Base-by-base conservation (phyloP, 2,797 vertebrate species). In the Periophthalmus magnuspinnatus region DNA sequence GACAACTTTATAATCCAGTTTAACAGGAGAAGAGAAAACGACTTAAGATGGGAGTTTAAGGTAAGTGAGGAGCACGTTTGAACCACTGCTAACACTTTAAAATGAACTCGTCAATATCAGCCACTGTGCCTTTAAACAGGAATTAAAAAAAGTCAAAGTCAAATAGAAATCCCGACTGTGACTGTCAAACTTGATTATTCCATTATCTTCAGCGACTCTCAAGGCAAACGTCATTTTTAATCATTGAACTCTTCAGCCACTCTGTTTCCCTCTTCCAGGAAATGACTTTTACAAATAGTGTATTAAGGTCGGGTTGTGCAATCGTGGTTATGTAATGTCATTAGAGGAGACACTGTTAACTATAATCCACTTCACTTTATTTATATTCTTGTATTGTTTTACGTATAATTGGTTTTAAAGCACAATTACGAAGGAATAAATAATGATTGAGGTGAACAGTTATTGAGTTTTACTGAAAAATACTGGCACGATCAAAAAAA, bases 271-370 rank as follows among this genome's bases (percentile, higher is more conserved):
- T 47, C n/a, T 28, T 62, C 45, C 66, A 24, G 45, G 38, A 70
- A 77, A 69, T 72, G 65, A 56, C 48, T 77, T 70, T 69, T 63
- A 45, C 5, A 45, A 38, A 21, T 5, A 41, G 1, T 13, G 9
- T 63, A 6, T 38, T 67, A 57, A 63, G 67, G 65, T 61, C 50
- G 61, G 22, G 57, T 91, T 89, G 84, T 77, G 75, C 83, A 91
- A 90, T 54, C 63, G 13, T 61, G 52, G 65, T 90, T 91, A 84
- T 59, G 72, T 83, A 89, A 90, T 68, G 76, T 79, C 80, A 90
- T 92, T 89, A 21, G 38, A 21, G 17, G 52, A 56, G 11, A 7
- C 54, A 24, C 14, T 19, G 57, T 19, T 34, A 58, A 59, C 32
- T 34, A 34, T n/a, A 14, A 24, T 13, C 22, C 13, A 24, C 24